Conservation (phyloP, 2,888 invertebrate genomes). For the Troglohyphantes excavatus region DNA sequence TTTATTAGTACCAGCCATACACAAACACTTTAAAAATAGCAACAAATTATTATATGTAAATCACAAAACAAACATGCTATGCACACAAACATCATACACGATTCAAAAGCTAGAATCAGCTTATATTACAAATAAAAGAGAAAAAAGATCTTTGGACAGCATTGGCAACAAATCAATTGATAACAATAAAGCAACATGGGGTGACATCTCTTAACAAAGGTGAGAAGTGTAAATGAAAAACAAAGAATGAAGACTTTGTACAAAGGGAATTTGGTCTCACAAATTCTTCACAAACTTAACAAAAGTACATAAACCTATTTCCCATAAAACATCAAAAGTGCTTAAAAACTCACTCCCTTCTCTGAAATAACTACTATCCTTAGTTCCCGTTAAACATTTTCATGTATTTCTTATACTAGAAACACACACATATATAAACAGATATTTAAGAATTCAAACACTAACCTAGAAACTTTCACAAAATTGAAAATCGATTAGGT, state of each 20-base stretch:
- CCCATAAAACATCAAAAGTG: background rate
- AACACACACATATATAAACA: no score
- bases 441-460: no score
- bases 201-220: background rate
- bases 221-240: background rate
- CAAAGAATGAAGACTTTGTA: background rate
- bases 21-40: background rate
- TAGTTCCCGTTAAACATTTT: background rate
- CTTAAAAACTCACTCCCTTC: background rate
- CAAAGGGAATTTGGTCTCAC: background rate
- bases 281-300: background rate
- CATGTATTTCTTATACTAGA: background rate
- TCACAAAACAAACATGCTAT: background rate
- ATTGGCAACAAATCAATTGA: background rate
- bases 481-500: no score
- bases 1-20: background rate
- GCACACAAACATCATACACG: background rate
- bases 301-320: background rate
- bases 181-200: background rate
- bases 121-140: background rate
- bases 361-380: background rate
- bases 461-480: no score
- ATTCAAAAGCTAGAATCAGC: background rate
- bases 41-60: background rate
- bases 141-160: background rate